Base-by-base conservation (phyloP, 2,113 vertebrate genomes). In the Lepus europaeus region DNA sequence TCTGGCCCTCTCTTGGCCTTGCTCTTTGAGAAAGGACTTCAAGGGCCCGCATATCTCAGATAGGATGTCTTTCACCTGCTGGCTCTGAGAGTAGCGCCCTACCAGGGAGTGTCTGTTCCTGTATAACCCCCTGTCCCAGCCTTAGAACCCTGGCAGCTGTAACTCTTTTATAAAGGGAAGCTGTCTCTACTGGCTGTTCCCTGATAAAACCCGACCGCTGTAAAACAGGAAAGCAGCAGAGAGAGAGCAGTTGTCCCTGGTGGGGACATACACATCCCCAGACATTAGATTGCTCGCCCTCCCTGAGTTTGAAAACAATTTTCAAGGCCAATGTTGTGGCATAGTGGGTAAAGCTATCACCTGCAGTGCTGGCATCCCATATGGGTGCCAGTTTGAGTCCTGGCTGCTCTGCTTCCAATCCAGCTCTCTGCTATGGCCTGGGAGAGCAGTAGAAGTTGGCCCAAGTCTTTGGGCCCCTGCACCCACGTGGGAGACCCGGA, bases 161-260 rank as follows among this genome's bases (percentile, higher is more conserved):
- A 13, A 31, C 23, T 79, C 87, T 53, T 27, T 77, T 64, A 53
- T 70, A 76, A 45, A 87, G 56, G 27, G 6, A 0, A 53, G 63
- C 56, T 83, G 23, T 53, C 74, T 86, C 19, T 87, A 66, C 20
- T 87, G 73, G 72, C 56, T 90, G 96, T 70, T 95, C 16, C 76
- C 81, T 63, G 51, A 51, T 95, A 29, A 63, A 25, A 80, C 59
- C 74, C 70, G 36, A 27, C 89, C 14, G 66, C 31, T 56, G 7
- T 80, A 53, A 94, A 83, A 45, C n/a, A 23, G 39, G 64, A 86
- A 94, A 66, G 39, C 19, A 33, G 68, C 45, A 72, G 11, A 85
- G 59, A 85, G 59, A 79, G 39, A 82, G 45, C 45, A 45, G 45
- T 45, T 45, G 45, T 45, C 45, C 45, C 45, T 45, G 45, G 45